Conservation (phyloP, 2,113 vertebrate species). For the Tachuris rubrigastra region DNA sequence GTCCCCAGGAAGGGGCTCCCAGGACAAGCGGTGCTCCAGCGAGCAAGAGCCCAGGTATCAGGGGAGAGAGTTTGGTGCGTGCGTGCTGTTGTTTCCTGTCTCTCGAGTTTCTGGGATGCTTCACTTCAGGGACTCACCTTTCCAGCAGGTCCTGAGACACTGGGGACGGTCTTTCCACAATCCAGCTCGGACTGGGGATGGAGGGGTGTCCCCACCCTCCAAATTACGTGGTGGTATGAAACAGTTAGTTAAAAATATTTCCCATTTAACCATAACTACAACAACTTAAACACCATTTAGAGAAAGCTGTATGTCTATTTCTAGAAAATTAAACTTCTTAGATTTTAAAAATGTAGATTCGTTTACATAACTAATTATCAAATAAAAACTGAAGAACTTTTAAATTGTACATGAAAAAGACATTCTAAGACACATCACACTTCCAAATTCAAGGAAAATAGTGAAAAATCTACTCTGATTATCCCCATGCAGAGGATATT, state of each 20-base stretch:
- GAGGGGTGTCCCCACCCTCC: background rate
- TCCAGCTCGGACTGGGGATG: background rate
- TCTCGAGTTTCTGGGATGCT: background rate
- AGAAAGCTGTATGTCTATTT: background rate
- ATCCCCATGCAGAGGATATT: background rate
- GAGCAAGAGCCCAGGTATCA: background rate
- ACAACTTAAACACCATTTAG: background rate
- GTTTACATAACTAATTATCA: background rate
- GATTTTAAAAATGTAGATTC: background rate
- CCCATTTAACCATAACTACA: background rate
- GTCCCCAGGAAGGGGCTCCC: background rate
- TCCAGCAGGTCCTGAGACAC: background rate
- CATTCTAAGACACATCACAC: fast-evolving
- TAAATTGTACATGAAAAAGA: background rate
- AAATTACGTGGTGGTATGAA: background rate
- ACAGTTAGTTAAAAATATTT: background rate
- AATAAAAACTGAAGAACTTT: background rate
- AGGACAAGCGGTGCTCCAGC: background rate
- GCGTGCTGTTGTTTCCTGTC: background rate
- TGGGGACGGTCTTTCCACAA: too few species aligned
- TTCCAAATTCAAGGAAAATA: background rate
- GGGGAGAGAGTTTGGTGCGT: background rate
- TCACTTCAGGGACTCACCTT: background rate
- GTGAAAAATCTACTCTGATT: background rate
- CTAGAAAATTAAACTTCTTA: background rate